phyloP scores from a whole-genome alignment of 2,888 invertebrate genomes.

The Platerodrilus igneus region DNA sequence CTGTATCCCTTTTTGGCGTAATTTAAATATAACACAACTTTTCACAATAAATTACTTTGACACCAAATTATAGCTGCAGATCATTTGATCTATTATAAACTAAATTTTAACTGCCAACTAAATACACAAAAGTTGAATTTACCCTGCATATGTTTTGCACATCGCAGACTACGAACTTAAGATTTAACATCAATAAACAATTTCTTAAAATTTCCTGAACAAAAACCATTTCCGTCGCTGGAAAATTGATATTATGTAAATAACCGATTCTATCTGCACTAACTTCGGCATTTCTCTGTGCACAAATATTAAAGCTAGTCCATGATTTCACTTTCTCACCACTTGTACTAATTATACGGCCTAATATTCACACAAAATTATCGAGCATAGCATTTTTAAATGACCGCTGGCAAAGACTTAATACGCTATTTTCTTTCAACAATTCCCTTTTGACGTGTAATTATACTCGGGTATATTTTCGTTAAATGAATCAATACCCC shows the following conservation, averaged over 20 bases:
- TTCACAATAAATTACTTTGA: too few relatives aligned
- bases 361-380: slow-evolving; percentile 5
- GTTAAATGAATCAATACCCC: slow-evolving; percentile 3
- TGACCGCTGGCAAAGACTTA: slow-evolving; percentile 1
- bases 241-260: slow-evolving; percentile 4
- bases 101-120: too few relatives aligned
- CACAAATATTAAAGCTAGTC: slow-evolving; percentile 6
- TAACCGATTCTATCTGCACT: slow-evolving; percentile 5
- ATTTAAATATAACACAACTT: too few relatives aligned
- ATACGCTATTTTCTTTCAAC: slow-evolving; percentile 1
- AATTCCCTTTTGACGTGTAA: not conserved
- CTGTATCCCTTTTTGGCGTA: too few relatives aligned
- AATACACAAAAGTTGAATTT: too few relatives aligned
- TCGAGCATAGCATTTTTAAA: slow-evolving; percentile 3
- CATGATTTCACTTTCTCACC: slow-evolving; percentile 4
- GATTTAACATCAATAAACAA: slow-evolving; percentile 8
- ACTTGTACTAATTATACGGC: slow-evolving; percentile 2
- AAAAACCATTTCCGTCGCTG: slow-evolving; percentile 2
- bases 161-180: too few relatives aligned
- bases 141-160: too few relatives aligned
- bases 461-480: slow-evolving; percentile 1
- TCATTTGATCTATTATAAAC: too few relatives aligned
- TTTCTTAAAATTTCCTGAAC: slow-evolving; percentile 4
- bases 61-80: too few relatives aligned
- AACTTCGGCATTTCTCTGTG: slow-evolving; percentile 1